These are phyloP conservation scores for Thelaira solivaga DNA, from an alignment of 2,888 invertebrate genomes.

Conservation along the genomic window DNA sequence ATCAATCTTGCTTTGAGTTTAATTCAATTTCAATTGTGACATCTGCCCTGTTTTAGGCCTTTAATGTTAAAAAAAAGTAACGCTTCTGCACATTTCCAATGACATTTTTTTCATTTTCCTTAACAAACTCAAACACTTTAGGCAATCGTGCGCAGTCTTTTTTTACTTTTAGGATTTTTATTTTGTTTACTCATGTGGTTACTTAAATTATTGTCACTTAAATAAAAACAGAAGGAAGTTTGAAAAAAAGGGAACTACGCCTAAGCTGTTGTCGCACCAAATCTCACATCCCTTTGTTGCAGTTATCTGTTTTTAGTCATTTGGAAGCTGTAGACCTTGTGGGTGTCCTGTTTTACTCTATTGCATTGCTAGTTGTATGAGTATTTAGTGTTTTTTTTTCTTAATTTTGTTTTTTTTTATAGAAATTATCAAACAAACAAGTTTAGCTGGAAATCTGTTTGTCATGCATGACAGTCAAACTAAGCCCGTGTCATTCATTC, in stretches of 20 bases:
- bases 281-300: constrained; percentile 31
- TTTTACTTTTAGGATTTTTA: constrained; percentile 18
- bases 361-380: constrained; percentile 14
- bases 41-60: constrained; percentile 73
- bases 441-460: constrained; percentile 54
- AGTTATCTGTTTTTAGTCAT: neutral
- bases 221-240: constrained; percentile 25
- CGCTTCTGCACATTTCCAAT: constrained; percentile 30
- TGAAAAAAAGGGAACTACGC: constrained; percentile 57
- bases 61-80: constrained; percentile 36
- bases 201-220: constrained; percentile 55
- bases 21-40: constrained; percentile 77
- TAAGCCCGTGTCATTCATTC: constrained; percentile 51
- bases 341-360: constrained; percentile 38
- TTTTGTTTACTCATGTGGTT: constrained; percentile 61
- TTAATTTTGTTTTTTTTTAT: neutral
- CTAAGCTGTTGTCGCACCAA: neutral
- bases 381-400: too few species aligned
- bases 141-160: constrained; percentile 56
- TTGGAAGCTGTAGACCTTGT: constrained; percentile 29
- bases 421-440: constrained; percentile 22
- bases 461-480: constrained; percentile 61
- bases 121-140: constrained; percentile 55
- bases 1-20: constrained; percentile 74
- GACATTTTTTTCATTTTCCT: constrained; percentile 29